phyloP scores from a whole-genome alignment of 2,797 vertebrate genomes.

The Rhinogobio ventralis region DNA sequence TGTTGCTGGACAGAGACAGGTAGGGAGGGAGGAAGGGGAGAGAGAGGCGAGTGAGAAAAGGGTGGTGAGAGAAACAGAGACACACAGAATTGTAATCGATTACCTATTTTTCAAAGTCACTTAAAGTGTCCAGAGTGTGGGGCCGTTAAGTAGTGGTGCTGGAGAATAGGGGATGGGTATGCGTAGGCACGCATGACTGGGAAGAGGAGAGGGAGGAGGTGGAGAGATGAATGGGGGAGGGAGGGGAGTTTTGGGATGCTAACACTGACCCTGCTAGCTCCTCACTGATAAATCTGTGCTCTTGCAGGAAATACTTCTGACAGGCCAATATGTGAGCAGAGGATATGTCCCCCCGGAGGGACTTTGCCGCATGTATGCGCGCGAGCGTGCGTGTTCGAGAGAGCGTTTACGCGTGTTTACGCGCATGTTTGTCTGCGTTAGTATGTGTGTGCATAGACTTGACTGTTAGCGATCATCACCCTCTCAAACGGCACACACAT shows the following conservation, averaged over 20 bases:
- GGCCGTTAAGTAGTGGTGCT: conserved; percentile 81
- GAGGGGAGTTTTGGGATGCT: conserved; percentile 71
- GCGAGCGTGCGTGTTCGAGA: conserved; percentile 67
- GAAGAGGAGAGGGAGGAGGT: conserved; percentile 55
- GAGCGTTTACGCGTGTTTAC: conserved; percentile 55
- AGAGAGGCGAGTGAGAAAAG: conserved; percentile 46
- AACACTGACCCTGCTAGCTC: conserved; percentile 81
- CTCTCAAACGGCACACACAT: conserved; percentile 67
- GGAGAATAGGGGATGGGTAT: conserved; percentile 80
- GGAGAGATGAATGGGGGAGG: conserved; percentile 50
- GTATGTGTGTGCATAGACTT: conserved; percentile 46
- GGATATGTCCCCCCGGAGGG: conserved; percentile 73
- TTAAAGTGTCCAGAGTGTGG: conserved; percentile 85
- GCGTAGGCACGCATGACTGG: conserved; percentile 84
- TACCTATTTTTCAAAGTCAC: conserved; percentile 95
- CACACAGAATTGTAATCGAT: conserved; percentile 89
- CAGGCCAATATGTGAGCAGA: conserved; percentile 84
- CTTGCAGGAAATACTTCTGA: conserved; percentile 86
- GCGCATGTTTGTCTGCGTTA: conserved; percentile 66
- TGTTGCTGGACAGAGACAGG: conserved; percentile 60
- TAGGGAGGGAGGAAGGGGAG: conserved; percentile 21
- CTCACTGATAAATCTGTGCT: conserved; percentile 85
- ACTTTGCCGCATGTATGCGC: conserved; percentile 41
- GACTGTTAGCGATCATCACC: conserved; percentile 70
- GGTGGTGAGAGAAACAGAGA: conserved; percentile 64